Conservation (phyloP, 2,797 vertebrate genomes). For the Pipistrellus kuhlii region DNA sequence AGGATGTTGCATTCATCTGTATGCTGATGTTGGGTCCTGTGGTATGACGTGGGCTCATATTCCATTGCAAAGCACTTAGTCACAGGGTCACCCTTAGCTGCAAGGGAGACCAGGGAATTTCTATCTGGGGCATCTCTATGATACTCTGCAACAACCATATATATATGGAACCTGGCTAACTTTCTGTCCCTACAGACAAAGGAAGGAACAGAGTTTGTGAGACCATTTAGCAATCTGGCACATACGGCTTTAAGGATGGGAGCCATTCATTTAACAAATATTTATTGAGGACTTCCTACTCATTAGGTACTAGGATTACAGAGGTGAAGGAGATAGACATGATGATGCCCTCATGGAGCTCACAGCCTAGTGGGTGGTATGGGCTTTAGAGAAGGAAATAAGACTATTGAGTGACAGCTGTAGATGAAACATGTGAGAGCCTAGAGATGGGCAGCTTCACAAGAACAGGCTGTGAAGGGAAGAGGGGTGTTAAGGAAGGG, state of each 20-base stretch:
- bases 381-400: slow-evolving; percentile 1
- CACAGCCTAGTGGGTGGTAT: neutral
- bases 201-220: neutral
- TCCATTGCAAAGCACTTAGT: neutral
- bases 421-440: neutral
- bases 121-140: neutral
- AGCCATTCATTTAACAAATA: neutral
- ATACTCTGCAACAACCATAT: too few relatives aligned
- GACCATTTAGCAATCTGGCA: neutral
- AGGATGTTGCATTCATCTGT: neutral
- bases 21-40: neutral
- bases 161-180: neutral
- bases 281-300: neutral
- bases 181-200: neutral
- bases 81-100: neutral
- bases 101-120: neutral
- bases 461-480: neutral
- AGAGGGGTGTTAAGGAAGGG: neutral
- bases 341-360: neutral
- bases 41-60: neutral
- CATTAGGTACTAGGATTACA: neutral
- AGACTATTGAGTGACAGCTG: neutral
- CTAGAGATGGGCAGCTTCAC: too few relatives aligned
- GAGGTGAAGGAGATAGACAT: neutral
- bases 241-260: neutral